Evolutionary conservation across 1,140 invertebrate species (phyloP).

Genomic region (Ruditapes philippinarum): DNA sequence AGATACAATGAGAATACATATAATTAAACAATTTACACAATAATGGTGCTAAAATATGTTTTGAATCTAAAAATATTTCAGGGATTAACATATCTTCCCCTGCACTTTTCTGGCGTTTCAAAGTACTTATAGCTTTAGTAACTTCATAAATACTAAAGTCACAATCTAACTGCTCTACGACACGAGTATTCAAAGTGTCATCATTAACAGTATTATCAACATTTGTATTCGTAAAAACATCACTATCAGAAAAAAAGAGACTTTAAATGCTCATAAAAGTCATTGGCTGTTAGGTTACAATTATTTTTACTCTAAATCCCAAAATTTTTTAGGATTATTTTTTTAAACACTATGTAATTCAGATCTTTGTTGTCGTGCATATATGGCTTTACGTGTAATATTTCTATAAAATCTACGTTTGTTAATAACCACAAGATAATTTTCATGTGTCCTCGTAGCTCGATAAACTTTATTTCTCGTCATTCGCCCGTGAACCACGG

Average conservation of each 20-base stretch:
- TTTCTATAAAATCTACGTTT: not conserved
- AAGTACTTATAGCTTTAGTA: not conserved
- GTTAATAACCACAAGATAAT: not conserved
- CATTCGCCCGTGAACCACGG: conserved; percentile 11
- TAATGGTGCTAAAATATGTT: conserved; percentile 18
- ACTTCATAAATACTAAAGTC: conserved; percentile 1
- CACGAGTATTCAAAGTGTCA: not conserved
- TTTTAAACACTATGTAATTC: not conserved
- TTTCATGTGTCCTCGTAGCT: no score
- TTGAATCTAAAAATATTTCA: conserved; percentile 21
- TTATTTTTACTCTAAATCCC: not conserved
- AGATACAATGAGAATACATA: not conserved
- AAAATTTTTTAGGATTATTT: not conserved
- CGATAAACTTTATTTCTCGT: no score
- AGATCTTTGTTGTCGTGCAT: not conserved
- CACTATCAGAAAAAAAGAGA: conserved; percentile 8
- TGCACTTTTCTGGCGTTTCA: not conserved
- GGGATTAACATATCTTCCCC: not conserved
- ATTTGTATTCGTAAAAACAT: not conserved
- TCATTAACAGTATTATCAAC: not conserved
- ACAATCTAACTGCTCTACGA: not conserved
- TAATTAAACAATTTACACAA: conserved; percentile 40
- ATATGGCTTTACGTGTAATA: not conserved
- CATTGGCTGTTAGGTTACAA: not conserved
- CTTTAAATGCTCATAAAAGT: conserved; percentile 31